phyloP scores from a whole-genome alignment of 1,140 invertebrate genomes.

The Atta cephalotes region DNA sequence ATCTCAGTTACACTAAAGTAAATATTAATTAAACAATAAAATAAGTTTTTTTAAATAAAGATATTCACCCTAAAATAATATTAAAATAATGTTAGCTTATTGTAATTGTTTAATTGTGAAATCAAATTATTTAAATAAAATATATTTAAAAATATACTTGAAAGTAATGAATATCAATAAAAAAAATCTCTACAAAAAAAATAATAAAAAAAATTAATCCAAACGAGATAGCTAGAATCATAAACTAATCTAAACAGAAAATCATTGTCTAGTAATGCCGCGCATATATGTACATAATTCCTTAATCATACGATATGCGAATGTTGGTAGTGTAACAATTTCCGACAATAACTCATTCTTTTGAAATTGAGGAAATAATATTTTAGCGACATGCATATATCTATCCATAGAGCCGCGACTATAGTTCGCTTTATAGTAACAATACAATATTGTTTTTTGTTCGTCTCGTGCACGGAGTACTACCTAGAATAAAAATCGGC shows the following conservation, averaged over 20 bases:
- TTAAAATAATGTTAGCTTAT: background rate
- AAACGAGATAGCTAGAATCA: background rate
- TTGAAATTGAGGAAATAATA: constrained; percentile 42
- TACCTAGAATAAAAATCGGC: constrained; percentile 38
- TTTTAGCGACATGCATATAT: background rate
- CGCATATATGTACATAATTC: background rate
- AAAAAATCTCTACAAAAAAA: background rate
- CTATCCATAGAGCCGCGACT: background rate
- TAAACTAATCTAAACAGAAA: background rate
- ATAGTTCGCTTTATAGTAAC: constrained; percentile 21
- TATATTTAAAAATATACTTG: background rate
- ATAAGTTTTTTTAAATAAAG: constrained; percentile 8
- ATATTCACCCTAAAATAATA: background rate
- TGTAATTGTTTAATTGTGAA: background rate
- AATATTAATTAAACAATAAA: constrained; percentile 20
- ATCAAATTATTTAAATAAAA: background rate
- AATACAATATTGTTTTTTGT: constrained; percentile 46
- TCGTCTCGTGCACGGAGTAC: constrained; percentile 3
- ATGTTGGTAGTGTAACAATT: constrained; percentile 9
- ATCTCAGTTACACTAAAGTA: background rate
- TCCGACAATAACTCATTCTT: constrained; percentile 31
- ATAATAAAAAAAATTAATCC: background rate
- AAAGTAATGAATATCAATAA: background rate
- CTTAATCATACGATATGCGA: background rate
- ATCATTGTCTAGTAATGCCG: background rate